Percentiles rank a stretch among this genome's conserved stretches.
These are phyloP conservation scores for Pangasianodon gigas DNA, from an alignment of 2,113 vertebrate species.

Conservation along the genomic window DNA sequence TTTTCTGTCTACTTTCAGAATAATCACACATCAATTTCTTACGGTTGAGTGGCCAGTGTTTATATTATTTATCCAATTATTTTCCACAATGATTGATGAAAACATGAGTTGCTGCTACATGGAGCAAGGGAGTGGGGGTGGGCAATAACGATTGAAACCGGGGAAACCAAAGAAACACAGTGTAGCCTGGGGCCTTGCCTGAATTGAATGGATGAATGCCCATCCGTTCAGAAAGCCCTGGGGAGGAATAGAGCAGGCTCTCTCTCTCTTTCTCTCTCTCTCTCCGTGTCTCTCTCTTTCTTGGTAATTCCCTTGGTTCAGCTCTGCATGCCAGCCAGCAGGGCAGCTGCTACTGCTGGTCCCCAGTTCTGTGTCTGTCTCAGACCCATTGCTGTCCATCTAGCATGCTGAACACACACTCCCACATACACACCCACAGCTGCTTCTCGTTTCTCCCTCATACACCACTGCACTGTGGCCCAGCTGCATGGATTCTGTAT, in stretches of 20 bases:
- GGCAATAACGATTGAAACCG: conserved; percentile 40
- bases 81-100: conserved; percentile 14
- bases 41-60: neutral
- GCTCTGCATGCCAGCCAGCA: conserved; percentile 47
- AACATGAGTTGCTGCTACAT: conserved; percentile 33
- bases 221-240: conserved; percentile 49
- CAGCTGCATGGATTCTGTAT: conserved; percentile 14
- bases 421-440: conserved; percentile 16
- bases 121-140: neutral
- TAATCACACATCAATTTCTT: conserved; percentile 8
- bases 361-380: neutral
- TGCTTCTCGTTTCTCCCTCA: neutral
- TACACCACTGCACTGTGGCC: conserved; percentile 6
- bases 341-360: conserved; percentile 41
- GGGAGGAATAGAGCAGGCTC: conserved; percentile 48
- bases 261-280: conserved; percentile 30
- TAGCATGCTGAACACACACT: conserved; percentile 23
- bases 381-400: conserved; percentile 18
- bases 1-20: conserved; percentile 30
- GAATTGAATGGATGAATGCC: conserved; percentile 55
- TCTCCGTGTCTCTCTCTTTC: neutral
- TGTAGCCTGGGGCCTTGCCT: conserved; percentile 53
- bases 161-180: conserved; percentile 54
- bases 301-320: conserved; percentile 18
- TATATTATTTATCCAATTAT: conserved; percentile 19